phyloP scores from a whole-genome alignment of 2,888 invertebrate species.

The Phortica okadai region DNA sequence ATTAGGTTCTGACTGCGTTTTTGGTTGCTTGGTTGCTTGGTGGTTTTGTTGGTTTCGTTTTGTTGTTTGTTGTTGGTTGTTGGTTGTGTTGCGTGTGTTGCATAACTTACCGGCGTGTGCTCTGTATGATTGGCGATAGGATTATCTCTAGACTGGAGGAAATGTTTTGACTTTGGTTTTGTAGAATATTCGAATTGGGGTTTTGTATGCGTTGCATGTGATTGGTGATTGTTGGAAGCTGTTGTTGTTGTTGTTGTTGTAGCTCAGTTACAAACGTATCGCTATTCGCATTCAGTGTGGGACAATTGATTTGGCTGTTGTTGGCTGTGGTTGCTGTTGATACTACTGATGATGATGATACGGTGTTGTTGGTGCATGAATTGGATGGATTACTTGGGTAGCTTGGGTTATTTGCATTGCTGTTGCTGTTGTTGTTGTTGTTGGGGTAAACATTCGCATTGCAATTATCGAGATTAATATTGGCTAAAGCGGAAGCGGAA shows the following conservation, averaged over 20 bases:
- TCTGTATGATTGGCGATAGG: constrained; percentile 77
- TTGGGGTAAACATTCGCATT: constrained; percentile 69
- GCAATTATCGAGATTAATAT: constrained; percentile 73
- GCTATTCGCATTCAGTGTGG: constrained; percentile 51
- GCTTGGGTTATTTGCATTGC: constrained; percentile 52
- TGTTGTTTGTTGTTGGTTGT: constrained; percentile 47
- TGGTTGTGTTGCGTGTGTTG: constrained; percentile 10
- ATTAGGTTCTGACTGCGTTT: background rate
- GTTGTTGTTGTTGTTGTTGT: constrained; percentile 48
- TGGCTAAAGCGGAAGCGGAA: constrained; percentile 54
- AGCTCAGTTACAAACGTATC: constrained; percentile 49
- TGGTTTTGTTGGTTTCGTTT: constrained; percentile 32
- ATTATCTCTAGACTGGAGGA: constrained; percentile 77
- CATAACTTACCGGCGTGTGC: constrained; percentile 77
- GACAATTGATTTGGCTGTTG: constrained; percentile 32
- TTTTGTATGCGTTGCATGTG: constrained; percentile 36
- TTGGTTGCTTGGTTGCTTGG: constrained; percentile 11
- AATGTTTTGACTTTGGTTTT: constrained; percentile 75
- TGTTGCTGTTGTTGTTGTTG: constrained; percentile 50
- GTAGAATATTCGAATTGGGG: constrained; percentile 58
- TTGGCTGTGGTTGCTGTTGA: constrained; percentile 55
- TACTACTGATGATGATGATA: constrained; percentile 52
- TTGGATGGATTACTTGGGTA: constrained; percentile 18
- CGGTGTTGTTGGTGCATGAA: constrained; percentile 8
- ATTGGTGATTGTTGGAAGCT: constrained; percentile 43